Percentiles rank a stretch among this genome's conserved stretches.
phyloP scores from a whole-genome alignment of 2,113 vertebrate genomes.

The Prochilodus magdalenae region DNA sequence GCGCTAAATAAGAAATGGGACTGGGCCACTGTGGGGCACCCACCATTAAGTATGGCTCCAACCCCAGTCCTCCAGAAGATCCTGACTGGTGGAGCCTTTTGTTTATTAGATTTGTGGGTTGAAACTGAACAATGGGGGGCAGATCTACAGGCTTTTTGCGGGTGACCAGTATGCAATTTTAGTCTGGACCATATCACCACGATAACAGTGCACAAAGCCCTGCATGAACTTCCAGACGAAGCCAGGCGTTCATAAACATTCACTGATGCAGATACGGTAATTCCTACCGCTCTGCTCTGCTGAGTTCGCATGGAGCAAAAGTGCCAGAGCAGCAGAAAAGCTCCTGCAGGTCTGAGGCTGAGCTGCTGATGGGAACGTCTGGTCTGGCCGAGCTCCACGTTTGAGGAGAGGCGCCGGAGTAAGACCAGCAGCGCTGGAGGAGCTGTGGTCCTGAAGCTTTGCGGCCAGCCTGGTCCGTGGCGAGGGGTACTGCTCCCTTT shows the following conservation, averaged over 20 bases:
- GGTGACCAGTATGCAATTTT: neutral
- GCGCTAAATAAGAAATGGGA: too few species aligned
- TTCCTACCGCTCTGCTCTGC: slow-evolving; percentile 11
- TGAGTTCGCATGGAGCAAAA: slow-evolving; percentile 27
- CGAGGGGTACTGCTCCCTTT: slow-evolving; percentile 1
- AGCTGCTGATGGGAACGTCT: slow-evolving; percentile 23
- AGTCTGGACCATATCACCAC: neutral
- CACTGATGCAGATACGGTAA: neutral
- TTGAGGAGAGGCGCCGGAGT: slow-evolving; percentile 38
- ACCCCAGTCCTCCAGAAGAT: neutral
- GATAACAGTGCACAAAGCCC: neutral
- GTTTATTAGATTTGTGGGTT: neutral
- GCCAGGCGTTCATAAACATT: neutral
- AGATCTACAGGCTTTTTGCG: neutral
- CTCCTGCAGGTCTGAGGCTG: neutral
- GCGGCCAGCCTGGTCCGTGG: slow-evolving; percentile 11
- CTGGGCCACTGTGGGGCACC: neutral
- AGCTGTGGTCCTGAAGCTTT: neutral
- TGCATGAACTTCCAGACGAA: neutral
- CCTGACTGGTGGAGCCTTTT: too few species aligned
- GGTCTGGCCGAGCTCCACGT: slow-evolving; percentile 39
- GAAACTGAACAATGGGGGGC: neutral
- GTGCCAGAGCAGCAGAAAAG: slow-evolving; percentile 43
- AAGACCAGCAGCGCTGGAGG: slow-evolving; percentile 31
- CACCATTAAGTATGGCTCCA: neutral